These are phyloP conservation scores for Chrysolina americana DNA, from an alignment of 2,888 invertebrate genomes.

Conservation along the genomic window DNA sequence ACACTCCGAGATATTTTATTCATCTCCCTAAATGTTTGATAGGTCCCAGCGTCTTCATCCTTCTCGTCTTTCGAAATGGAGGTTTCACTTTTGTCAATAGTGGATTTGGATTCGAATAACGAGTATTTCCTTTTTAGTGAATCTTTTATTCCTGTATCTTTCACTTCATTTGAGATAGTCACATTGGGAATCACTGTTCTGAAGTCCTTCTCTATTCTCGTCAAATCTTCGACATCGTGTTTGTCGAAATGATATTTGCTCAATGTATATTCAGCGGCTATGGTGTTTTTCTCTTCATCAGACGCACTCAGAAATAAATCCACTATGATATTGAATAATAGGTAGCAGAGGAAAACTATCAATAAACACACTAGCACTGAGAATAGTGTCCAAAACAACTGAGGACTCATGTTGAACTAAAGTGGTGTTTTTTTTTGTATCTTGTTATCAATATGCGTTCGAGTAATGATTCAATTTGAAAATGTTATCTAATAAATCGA, in stretches of 20 bases:
- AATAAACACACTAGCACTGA: constrained; percentile 42
- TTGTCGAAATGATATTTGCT: constrained; percentile 44
- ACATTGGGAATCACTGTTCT: constrained; percentile 38
- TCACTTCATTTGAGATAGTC: constrained; percentile 45
- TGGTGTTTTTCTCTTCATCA: neutral
- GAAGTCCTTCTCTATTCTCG: constrained; percentile 46
- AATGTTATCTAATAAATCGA: constrained; percentile 12
- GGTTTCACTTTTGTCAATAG: constrained; percentile 16
- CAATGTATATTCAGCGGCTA: neutral
- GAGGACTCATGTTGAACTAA: constrained; percentile 49
- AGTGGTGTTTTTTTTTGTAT: constrained; percentile 1
- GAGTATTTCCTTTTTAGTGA: neutral
- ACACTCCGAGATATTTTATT: constrained; percentile 37
- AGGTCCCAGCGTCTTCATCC: constrained; percentile 15
- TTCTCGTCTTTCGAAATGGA: constrained; percentile 17
- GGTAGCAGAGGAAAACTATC: constrained; percentile 46
- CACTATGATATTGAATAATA: constrained; percentile 40
- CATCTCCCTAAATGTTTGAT: constrained; percentile 3
- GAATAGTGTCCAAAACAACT: constrained; percentile 51
- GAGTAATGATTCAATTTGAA: constrained; percentile 34
- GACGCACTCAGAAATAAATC: constrained; percentile 32
- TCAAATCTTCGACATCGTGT: constrained; percentile 51
- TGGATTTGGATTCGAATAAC: constrained; percentile 19
- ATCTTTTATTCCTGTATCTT: constrained; percentile 2
- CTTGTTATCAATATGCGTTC: constrained; percentile 25